Evolutionary conservation across 1,140 invertebrate species (phyloP).

Genomic region (Heliconius eleuchia): DNA sequence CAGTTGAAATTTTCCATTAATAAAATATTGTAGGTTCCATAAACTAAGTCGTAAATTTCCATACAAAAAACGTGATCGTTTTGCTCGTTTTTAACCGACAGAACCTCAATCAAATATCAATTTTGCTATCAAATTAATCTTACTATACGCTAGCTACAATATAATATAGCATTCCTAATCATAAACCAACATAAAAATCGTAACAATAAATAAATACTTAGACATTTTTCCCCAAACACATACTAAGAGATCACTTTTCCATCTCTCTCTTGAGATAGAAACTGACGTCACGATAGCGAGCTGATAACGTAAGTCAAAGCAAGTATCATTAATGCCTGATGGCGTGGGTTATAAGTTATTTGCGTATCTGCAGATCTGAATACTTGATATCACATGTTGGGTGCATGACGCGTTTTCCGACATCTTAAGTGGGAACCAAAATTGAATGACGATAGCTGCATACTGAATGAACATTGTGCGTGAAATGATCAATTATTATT

Average conservation of each 20-base stretch:
- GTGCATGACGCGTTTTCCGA: background rate
- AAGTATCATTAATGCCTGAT: conserved; percentile 2
- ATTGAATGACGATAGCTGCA: background rate
- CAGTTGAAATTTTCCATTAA: too few relatives aligned
- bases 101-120: too few relatives aligned
- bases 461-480: background rate
- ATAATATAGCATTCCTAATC: background rate
- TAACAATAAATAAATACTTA: background rate
- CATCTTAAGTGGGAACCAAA: background rate
- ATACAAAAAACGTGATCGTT: too few relatives aligned
- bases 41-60: too few relatives aligned
- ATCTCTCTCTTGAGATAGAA: background rate
- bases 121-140: too few relatives aligned
- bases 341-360: background rate
- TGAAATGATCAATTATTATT: too few relatives aligned
- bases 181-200: background rate
- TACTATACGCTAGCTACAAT: background rate
- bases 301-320: conserved; percentile 10
- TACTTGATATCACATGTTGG: background rate
- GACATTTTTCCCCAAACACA: background rate
- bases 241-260: background rate
- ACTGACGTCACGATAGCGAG: background rate
- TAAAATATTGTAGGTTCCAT: too few relatives aligned
- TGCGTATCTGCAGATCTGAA: conserved; percentile 1
- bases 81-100: too few relatives aligned